Base-by-base conservation (phyloP, 2,888 invertebrate species). In the Phoronis australis region DNA sequence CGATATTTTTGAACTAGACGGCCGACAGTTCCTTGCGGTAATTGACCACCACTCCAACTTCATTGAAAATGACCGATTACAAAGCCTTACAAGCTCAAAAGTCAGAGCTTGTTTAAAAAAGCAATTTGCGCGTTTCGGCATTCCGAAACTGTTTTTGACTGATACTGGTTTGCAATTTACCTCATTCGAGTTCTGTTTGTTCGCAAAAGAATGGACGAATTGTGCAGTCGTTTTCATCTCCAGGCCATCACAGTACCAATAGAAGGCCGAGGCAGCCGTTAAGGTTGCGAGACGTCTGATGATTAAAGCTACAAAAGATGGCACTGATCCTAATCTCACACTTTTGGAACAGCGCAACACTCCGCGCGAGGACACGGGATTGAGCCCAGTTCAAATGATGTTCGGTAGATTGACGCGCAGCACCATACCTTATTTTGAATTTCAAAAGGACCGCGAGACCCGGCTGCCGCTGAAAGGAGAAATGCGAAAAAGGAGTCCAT, bases 301-400 rank as follows among this genome's bases (percentile, higher is more conserved):
- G 37, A 12, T 42, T 15, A 56, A 56, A 46, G 38, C 48, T 15
- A n/a, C 39, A 20, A 21, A 51, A 20, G 38, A 42, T 41, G 39
- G 45, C 4, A 46, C 45, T 23, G 53, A 53, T 42, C 55, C 26
- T 24, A 45, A 52, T 26, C 38, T 48, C 41, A 54, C 50, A 12
- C 18, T 52, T 4, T 45, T 56, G 26, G 55, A 58, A 41, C 54
- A 48, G 26, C 47, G 55, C 26, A 57, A 57, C 23, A 55, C 57
- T 23, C 55, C 54, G 5, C 20, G 54, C 18, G 42, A 50, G 20
- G 54, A 51, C 44, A 57, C 52, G 9, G 45, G 48, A 6, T 23
- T 47, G 15, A 55, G 53, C 48, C 55, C 50, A 24, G 35, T 41
- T 9, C 35, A 55, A 48, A 53, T 55, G 48, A 37, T 57, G 46